These are phyloP conservation scores for Pseudoatta argentina DNA, from an alignment of 1,140 invertebrate genomes.

Conservation along the genomic window DNA sequence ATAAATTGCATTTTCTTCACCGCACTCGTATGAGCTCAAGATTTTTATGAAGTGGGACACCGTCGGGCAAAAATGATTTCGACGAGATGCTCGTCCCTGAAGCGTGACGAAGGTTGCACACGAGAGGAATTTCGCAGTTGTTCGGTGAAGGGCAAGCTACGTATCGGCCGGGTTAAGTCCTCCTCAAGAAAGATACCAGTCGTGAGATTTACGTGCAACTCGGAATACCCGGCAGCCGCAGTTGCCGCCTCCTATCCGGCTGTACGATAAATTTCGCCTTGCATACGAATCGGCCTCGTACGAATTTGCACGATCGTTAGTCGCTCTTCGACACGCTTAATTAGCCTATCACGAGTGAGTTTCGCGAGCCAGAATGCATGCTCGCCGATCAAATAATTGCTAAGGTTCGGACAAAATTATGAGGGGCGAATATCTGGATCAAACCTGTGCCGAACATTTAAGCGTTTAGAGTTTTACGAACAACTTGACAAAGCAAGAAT, in stretches of 20 bases:
- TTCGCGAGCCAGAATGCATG: background rate
- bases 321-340: constrained; percentile 72
- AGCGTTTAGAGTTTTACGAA: background rate
- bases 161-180: constrained; percentile 25
- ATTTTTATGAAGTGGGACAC: constrained; percentile 50
- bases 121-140: constrained; percentile 49
- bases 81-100: constrained; percentile 50
- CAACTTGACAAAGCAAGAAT: background rate
- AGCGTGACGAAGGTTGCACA: constrained; percentile 38
- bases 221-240: constrained; percentile 38
- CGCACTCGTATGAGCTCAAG: background rate
- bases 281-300: constrained; percentile 62
- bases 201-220: constrained; percentile 60
- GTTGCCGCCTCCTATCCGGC: constrained; percentile 14
- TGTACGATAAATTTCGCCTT: constrained; percentile 73
- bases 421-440: constrained; percentile 29
- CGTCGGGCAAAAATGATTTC: constrained; percentile 50
- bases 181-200: constrained; percentile 25
- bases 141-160: constrained; percentile 50
- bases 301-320: constrained; percentile 75
- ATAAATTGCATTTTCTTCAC: constrained; percentile 12
- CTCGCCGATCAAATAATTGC: constrained; percentile 36
- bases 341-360: constrained; percentile 63
- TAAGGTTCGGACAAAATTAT: constrained; percentile 23
- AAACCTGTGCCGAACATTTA: background rate